Evolutionary conservation across 1,140 invertebrate genomes (phyloP), one percentile per base, ranked within the genome.

Genomic region (Meloidogyne exigua): DNA sequence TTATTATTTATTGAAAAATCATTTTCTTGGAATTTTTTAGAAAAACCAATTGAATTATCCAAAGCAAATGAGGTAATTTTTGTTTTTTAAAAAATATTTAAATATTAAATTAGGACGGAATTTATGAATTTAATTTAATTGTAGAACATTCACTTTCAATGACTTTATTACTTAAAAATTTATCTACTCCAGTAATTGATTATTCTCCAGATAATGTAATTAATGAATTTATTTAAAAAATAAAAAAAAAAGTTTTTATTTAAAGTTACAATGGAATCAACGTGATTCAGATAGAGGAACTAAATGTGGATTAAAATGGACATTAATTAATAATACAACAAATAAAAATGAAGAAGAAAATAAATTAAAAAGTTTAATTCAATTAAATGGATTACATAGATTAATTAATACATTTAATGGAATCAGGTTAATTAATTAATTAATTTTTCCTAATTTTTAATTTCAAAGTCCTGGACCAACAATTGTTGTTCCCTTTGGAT

Each of bases 401-500:
- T 21, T 42, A 42, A 32, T 85, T 67, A 77, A 85, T 13, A 84
- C 81, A 13, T 82, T 85, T 49, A 85, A 85, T 70, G 83, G 81
- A 26, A 73, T 80, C 26, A 84, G 74, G 83, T 84, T n/a, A 39
- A 13, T 73, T 23, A 15, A 25, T 75, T 32, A 23, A 73, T 44
- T 32, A 18, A 25, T 18, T n/a, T n/a, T 28, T 23, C 15, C n/a
- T 39, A 3, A 13, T 23, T 23, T 15, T 26, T n/a, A 3, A n/a
- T n/a, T 57, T 84, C 81, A 72, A 36, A 86, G 85, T 42, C 84
- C 77, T 57, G 85, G 81, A 0, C 49, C 63, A 2, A 78, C 81
- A 25, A 85, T 86, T 63, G 82, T 84, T 4, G 84, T 86, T 0
- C 84, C 84, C 0, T 68, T 79, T 15, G 83, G 83, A 13, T 79